Conservation (phyloP, 2,113 vertebrate species). For the Phyllostomus discolor region DNA sequence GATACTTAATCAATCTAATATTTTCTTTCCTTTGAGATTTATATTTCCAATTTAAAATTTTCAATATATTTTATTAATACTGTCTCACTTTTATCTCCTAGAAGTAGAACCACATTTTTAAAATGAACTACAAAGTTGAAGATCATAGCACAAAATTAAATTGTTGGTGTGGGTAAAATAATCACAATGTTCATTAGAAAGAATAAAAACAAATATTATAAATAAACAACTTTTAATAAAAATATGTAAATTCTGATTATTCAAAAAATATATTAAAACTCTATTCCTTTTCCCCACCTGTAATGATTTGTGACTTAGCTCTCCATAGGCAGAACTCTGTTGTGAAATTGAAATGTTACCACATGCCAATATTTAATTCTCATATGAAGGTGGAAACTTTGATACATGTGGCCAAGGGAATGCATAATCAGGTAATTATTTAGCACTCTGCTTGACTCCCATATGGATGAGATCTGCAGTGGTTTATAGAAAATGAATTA, state of each 20-base stretch:
- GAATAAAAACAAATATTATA: slow-evolving; percentile 6
- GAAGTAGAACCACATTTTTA: background rate
- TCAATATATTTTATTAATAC: background rate
- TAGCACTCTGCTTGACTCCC: slow-evolving; percentile 33
- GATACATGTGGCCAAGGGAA: slow-evolving; percentile 2
- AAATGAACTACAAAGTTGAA: background rate
- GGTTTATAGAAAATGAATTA: slow-evolving; percentile 16
- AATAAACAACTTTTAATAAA: slow-evolving; percentile 17
- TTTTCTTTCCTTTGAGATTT: background rate
- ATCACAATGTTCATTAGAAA: slow-evolving; percentile 21
- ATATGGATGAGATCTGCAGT: background rate
- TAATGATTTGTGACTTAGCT: slow-evolving; percentile 61
- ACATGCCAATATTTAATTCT: slow-evolving; percentile 70
- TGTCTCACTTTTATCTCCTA: background rate
- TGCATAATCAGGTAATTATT: slow-evolving; percentile 62
- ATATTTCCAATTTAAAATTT: background rate
- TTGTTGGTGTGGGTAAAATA: background rate
- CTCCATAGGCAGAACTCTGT: slow-evolving; percentile 66
- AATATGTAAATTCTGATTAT: slow-evolving; percentile 58
- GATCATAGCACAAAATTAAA: background rate
- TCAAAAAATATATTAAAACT: slow-evolving; percentile 63
- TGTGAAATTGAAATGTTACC: slow-evolving; percentile 68
- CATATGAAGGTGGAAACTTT: slow-evolving; percentile 27
- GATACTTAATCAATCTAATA: background rate
- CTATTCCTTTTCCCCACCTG: slow-evolving; percentile 27